These are phyloP conservation scores for Centropyge bicolor DNA, from an alignment of 2,797 vertebrate genomes.

Conservation along the genomic window DNA sequence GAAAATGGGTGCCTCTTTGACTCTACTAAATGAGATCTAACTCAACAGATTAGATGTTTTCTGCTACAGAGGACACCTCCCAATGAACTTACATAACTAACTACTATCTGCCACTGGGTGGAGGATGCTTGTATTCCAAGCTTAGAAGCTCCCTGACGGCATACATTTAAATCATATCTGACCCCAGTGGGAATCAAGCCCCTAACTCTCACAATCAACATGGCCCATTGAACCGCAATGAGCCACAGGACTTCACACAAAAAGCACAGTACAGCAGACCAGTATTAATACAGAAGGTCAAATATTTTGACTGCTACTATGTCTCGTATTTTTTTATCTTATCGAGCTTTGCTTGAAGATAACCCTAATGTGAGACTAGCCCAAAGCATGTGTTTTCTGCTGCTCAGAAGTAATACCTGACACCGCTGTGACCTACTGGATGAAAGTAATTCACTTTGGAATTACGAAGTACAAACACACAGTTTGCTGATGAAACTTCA, in stretches of 20 bases:
- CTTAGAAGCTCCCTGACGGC: not conserved
- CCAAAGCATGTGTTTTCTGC: constrained; percentile 19
- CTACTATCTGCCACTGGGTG: not conserved
- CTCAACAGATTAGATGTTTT: constrained; percentile 6
- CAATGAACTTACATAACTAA: not conserved
- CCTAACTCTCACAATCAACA: constrained; percentile 5
- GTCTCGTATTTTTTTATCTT: not conserved
- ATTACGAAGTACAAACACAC: not conserved
- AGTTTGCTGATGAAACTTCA: constrained; percentile 8
- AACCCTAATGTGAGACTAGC: constrained; percentile 19
- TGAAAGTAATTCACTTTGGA: constrained; percentile 13
- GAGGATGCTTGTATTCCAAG: constrained; percentile 23
- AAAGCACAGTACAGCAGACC: not conserved
- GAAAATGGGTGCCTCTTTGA: not conserved
- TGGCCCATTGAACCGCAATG: not conserved
- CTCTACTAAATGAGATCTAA: not conserved
- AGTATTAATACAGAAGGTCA: constrained; percentile 1
- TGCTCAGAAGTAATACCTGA: constrained; percentile 16
- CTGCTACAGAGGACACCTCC: not conserved
- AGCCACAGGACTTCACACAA: constrained; percentile 6
- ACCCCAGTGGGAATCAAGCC: constrained; percentile 3
- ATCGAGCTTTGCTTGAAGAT: not conserved
- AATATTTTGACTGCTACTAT: constrained; percentile 4
- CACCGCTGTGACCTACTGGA: not conserved
- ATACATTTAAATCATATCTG: not conserved